Evolutionary conservation across 2,113 vertebrate genomes (phyloP).

Genomic region (Lates calcarifer): DNA sequence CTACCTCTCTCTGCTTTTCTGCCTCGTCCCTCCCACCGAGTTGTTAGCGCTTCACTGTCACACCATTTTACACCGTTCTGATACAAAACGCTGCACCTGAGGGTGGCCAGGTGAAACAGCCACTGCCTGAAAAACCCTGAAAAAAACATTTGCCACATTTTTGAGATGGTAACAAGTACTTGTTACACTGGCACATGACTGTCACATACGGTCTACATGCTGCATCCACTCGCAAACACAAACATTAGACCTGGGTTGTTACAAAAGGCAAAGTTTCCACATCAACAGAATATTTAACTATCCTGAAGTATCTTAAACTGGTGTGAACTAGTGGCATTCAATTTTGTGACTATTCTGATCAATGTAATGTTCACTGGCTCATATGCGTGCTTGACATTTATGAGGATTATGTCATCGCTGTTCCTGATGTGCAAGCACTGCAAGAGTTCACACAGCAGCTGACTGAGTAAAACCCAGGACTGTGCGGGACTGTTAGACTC

Average conservation of each 20-base stretch:
- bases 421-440: not conserved
- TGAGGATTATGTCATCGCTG: constrained; percentile 40
- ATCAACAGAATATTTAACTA: not conserved
- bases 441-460: constrained; percentile 26
- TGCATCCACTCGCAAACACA: constrained; percentile 20
- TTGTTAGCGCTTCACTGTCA: not conserved
- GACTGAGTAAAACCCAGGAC: not conserved
- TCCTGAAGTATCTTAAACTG: not conserved
- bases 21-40: not conserved
- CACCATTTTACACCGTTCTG: not conserved
- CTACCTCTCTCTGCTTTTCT: not conserved
- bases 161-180: not conserved
- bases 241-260: not conserved
- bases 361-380: constrained; percentile 6
- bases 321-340: not conserved
- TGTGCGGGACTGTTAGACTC: not conserved
- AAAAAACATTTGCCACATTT: not conserved
- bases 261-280: not conserved
- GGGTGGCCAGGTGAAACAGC: accelerated
- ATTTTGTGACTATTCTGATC: not conserved
- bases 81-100: not conserved
- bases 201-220: constrained; percentile 19
- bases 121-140: too few relatives aligned
- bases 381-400: not conserved
- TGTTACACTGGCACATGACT: not conserved